phyloP scores from a whole-genome alignment of 2,113 vertebrate genomes.

The Cavia aperea region DNA sequence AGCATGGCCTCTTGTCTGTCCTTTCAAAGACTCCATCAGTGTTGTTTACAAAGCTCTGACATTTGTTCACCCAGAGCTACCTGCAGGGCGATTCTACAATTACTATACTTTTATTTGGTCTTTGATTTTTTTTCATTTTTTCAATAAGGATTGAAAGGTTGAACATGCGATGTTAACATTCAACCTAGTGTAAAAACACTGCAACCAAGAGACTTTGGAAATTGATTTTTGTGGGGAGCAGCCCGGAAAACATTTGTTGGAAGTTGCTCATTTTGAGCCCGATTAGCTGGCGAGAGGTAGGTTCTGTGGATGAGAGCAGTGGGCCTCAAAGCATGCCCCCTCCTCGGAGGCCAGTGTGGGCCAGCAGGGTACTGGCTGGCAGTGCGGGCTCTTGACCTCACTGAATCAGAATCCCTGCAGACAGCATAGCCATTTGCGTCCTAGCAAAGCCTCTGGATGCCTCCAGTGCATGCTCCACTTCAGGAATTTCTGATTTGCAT shows the following conservation, averaged over 20 bases:
- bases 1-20: background rate
- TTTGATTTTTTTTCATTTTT: slow-evolving; percentile 16
- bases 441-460: background rate
- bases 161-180: slow-evolving; percentile 55
- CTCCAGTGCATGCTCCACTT: background rate
- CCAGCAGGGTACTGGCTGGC: background rate
- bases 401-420: background rate
- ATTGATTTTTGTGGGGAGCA: slow-evolving; percentile 44
- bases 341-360: background rate
- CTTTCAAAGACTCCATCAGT: background rate
- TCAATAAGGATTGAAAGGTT: slow-evolving; percentile 59
- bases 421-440: fast-evolving
- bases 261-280: background rate
- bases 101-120: background rate
- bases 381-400: fast-evolving
- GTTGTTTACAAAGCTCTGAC: slow-evolving; percentile 21
- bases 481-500: background rate
- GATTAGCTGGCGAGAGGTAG: background rate
- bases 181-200: slow-evolving; percentile 53
- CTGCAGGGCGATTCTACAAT: slow-evolving; percentile 33
- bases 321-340: background rate
- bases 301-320: background rate
- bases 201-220: slow-evolving; percentile 38
- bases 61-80: slow-evolving; percentile 45
- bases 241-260: slow-evolving; percentile 29